Percentiles rank a stretch among this genome's conserved stretches.
phyloP scores from a whole-genome alignment of 2,797 vertebrate genomes.

The Apodemus agrarius region DNA sequence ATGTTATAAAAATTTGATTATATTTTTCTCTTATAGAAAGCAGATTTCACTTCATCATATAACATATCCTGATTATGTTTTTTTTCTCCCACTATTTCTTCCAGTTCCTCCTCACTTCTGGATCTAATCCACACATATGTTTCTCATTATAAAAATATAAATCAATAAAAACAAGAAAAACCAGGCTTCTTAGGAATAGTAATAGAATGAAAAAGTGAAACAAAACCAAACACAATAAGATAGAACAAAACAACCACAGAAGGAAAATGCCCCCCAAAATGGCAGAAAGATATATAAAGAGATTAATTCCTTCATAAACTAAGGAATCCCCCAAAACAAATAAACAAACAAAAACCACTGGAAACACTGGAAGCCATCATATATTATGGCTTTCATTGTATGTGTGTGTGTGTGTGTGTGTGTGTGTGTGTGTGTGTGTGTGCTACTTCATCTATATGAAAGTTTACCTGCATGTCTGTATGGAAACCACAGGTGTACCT shows the following conservation, averaged over 20 bases:
- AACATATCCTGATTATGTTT: neutral
- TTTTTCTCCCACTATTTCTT: neutral
- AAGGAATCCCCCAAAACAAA: too few species aligned
- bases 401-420: too few species aligned
- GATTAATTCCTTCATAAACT: neutral
- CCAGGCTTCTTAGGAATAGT: neutral
- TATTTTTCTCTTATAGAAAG: neutral
- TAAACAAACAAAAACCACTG: neutral
- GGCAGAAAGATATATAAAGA: neutral
- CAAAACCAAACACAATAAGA: neutral
- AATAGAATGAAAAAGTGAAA: neutral
- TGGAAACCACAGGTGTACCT: too few species aligned
- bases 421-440: too few species aligned
- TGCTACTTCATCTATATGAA: too few species aligned
- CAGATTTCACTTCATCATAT: neutral
- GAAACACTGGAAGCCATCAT: neutral
- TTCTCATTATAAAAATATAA: neutral
- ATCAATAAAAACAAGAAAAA: neutral
- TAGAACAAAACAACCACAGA: neutral
- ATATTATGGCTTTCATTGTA: too few species aligned
- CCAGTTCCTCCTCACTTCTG: neutral
- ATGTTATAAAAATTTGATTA: neutral
- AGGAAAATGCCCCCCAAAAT: neutral
- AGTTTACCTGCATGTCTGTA: too few species aligned
- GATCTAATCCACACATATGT: too few species aligned